Evolutionary conservation across 2,113 vertebrate genomes (phyloP).

Genomic region (Brevimyrus niger): DNA sequence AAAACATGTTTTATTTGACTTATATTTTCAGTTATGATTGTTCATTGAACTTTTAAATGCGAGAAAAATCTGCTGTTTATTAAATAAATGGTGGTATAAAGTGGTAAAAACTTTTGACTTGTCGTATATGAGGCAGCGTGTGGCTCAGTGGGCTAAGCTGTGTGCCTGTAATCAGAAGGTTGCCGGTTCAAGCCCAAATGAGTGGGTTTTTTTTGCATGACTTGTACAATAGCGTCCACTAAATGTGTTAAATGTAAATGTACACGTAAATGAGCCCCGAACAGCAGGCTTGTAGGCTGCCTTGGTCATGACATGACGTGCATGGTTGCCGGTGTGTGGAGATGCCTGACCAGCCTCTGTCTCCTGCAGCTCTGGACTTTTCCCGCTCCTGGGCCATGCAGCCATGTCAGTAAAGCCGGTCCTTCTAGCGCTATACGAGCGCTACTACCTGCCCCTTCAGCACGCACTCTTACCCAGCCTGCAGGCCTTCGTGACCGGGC

Average conservation of each 20-base stretch:
- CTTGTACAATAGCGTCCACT: neutral
- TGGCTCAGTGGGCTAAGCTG: too few relatives aligned
- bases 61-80: too few relatives aligned
- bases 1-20: too few relatives aligned
- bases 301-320: neutral
- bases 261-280: neutral
- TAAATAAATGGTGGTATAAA: too few relatives aligned
- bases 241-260: neutral
- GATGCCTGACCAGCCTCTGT: constrained; percentile 12
- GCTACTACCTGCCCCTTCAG: constrained; percentile 91
- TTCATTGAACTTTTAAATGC: too few relatives aligned
- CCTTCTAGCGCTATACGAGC: constrained; percentile 84
- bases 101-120: too few relatives aligned
- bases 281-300: neutral
- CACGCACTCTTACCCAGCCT: constrained; percentile 86
- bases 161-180: too few relatives aligned
- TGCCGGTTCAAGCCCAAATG: too few relatives aligned
- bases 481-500: constrained; percentile 85
- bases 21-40: too few relatives aligned
- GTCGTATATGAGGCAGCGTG: too few relatives aligned
- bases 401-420: constrained; percentile 89
- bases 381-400: constrained; percentile 84
- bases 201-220: neutral
- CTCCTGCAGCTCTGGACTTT: constrained; percentile 77
- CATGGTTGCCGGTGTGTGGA: neutral